Evolutionary conservation across 2,888 invertebrate species (phyloP), one percentile per base, ranked within the genome.

Genomic region (Hofmannophila pseudospretella): DNA sequence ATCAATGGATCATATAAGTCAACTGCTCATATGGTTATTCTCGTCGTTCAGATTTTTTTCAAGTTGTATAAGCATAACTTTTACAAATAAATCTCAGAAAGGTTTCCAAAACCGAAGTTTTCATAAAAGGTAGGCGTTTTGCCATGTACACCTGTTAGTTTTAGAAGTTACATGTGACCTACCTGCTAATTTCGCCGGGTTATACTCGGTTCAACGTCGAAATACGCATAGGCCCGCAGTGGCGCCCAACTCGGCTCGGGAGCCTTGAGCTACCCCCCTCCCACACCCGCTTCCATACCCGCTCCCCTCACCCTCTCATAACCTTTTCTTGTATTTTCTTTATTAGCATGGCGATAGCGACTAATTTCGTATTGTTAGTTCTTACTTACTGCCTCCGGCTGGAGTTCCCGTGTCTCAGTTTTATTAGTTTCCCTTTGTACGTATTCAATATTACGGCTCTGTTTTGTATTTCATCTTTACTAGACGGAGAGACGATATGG

Each of bases 191-290:
- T 70, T 46, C 41, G 54, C 29, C 51, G 62, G 59, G 48, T 62
- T 60, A 53, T 55, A 64, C 56, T 62, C n/a, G n/a, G n/a, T n/a
- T n/a, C n/a, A 5, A 27, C 59, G 61, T 73, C 58, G 66, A 71
- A 68, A 66, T 77, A 80, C 79, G 80, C 80, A 79, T 74, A 70
- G 75, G 63, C 68, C 62, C 81, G 78, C 80, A 79, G 69, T 75
- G 79, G 71, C 73, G 67, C 63, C 54, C 66, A 58, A 59, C 54
- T 56, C 51, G 57, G 50, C 51, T 58, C 49, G 55, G 66, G 67
- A 70, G 68, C 68, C 70, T 66, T 63, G 64, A 61, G 51, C 49
- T 49, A 56, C 38, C 46, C 51, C 47, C 45, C 43, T 48, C 51
- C 46, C 44, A 46, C 48, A 32, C 42, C 38, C 38, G 49, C 38